Conservation (phyloP, 2,888 invertebrate species). For the Orthonychiurus folsomi region DNA sequence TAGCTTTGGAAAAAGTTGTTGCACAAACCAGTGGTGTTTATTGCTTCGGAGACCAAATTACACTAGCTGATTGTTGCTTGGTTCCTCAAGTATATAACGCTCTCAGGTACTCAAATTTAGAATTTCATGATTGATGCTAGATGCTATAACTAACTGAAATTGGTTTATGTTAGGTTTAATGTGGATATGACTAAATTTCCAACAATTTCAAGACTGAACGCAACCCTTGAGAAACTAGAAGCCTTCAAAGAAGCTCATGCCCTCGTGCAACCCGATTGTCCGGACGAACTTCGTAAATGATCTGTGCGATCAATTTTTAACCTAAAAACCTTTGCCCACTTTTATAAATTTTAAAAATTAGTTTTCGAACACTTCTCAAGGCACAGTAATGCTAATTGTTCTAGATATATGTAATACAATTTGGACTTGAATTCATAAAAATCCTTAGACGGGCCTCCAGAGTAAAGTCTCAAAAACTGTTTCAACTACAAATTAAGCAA, state of each 20-base stretch:
- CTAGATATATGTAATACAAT: no score
- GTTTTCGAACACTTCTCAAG: no score
- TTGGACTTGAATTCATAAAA: no score
- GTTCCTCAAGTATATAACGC: constrained; percentile 95
- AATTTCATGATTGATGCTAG: not conserved
- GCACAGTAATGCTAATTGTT: no score
- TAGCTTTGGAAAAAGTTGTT: constrained; percentile 78
- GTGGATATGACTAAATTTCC: constrained; percentile 85
- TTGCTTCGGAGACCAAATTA: constrained; percentile 86
- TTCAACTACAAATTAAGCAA: no score
- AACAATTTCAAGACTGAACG: constrained; percentile 75
- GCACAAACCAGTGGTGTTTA: constrained; percentile 65
- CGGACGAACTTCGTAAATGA: constrained; percentile 43
- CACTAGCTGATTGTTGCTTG: constrained; percentile 87
- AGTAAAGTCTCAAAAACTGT: no score
- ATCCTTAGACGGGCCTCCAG: no score
- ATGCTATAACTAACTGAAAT: not conserved
- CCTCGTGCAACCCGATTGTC: constrained; percentile 87
- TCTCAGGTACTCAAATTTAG: constrained; percentile 40
- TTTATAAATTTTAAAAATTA: no score
- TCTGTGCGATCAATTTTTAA: no score
- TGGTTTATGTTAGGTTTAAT: constrained; percentile 80
- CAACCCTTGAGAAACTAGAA: constrained; percentile 54
- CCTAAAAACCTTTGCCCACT: no score
- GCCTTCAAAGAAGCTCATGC: constrained; percentile 88